phyloP scores from a whole-genome alignment of 1,140 invertebrate genomes.

The Drosophila kepulauana region DNA sequence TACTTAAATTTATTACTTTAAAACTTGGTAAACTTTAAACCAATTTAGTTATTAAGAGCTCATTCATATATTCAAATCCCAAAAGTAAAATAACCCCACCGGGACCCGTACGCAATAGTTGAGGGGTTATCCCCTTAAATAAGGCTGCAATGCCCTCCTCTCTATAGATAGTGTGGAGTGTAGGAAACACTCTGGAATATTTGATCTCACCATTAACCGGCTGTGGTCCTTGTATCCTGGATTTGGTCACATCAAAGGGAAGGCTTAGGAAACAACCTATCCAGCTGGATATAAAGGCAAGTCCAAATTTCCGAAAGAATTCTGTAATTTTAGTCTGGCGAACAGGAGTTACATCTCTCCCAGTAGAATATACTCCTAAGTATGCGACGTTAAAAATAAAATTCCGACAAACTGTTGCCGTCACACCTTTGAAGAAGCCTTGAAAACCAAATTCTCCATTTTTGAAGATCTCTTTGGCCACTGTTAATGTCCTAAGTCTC shows the following conservation, averaged over 20 bases:
- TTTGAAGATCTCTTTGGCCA: conserved; percentile 91
- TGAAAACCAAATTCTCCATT: conserved; percentile 90
- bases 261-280: conserved; percentile 92
- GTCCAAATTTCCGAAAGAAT: conserved; percentile 88
- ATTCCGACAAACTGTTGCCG: conserved; percentile 93
- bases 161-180: conserved; percentile 91
- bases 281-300: conserved; percentile 94
- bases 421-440: conserved; percentile 94
- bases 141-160: conserved; percentile 95
- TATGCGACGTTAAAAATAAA: conserved; percentile 96
- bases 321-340: conserved; percentile 88
- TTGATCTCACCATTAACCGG: conserved; percentile 90
- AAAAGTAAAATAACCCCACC: conserved; percentile 92
- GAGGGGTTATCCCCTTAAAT: conserved; percentile 91
- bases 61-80: conserved; percentile 91
- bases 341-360: conserved; percentile 90
- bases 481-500: conserved; percentile 89
- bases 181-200: conserved; percentile 90
- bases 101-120: conserved; percentile 9
- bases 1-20: not conserved
- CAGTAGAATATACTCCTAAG: conserved; percentile 96
- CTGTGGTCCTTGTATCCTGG: conserved; percentile 96
- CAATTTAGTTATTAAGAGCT: conserved; percentile 86
- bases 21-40: conserved; percentile 1
- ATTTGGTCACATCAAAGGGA: conserved; percentile 97